Percentiles rank a stretch among this genome's conserved stretches.
phyloP scores from a whole-genome alignment of 2,797 vertebrate species.

The Salarias fasciatus region DNA sequence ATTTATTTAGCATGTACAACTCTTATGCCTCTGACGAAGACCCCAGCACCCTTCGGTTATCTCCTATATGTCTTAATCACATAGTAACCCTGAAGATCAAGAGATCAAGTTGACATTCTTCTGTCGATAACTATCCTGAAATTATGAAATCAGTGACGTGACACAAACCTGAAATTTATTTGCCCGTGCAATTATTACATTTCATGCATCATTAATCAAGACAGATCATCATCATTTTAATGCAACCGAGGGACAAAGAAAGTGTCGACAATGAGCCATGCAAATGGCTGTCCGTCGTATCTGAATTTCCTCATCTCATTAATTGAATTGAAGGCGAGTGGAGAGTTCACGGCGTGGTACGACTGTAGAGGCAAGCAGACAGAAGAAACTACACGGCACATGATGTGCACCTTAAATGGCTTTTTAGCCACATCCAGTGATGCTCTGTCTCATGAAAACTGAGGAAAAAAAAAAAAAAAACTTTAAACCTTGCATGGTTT shows the following conservation, averaged over 20 bases:
- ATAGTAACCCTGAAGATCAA: background rate
- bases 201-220: constrained; percentile 36
- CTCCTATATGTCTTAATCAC: too few species aligned
- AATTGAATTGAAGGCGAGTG: constrained; percentile 7
- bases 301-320: constrained; percentile 16
- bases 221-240: constrained; percentile 14
- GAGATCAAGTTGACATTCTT: background rate
- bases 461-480: background rate
- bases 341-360: background rate
- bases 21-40: too few species aligned
- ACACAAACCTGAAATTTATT: constrained; percentile 24
- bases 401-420: too few species aligned
- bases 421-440: constrained; percentile 12
- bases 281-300: constrained; percentile 19
- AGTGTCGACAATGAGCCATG: constrained; percentile 37
- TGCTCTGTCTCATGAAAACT: constrained; percentile 1
- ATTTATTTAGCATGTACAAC: too few species aligned
- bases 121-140: background rate
- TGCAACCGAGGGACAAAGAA: constrained; percentile 25
- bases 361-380: background rate
- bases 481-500: background rate
- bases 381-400: too few species aligned
- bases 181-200: constrained; percentile 15
- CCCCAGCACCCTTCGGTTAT: too few species aligned
- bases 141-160: constrained; percentile 1